Evolutionary conservation across 2,888 invertebrate species (phyloP), one percentile per base, ranked within the genome.

Genomic region (Cataglyphis altisquamis): DNA sequence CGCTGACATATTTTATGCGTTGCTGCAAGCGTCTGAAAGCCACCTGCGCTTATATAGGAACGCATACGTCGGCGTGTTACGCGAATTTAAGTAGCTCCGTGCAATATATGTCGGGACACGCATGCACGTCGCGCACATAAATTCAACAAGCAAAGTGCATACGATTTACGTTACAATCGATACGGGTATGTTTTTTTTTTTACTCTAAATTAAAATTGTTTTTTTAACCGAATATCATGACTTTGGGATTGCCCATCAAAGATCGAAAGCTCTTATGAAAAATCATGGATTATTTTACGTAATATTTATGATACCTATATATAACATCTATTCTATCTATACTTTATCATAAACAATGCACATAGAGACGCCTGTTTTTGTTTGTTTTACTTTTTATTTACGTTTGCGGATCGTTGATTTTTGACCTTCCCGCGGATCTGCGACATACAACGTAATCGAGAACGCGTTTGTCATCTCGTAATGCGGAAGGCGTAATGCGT

Each of bases 31-130:
- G 85, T 82, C 89, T 86, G 63, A 78, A 77, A 90, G 90, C 90
- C 92, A 92, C 92, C 92, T 92, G 92, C 85, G 41, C 78, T 84
- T 81, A 84, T 86, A 90, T 36, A 36, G 32, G 0, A 90, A 57
- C n/a, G 91, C 91, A 91, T 91, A 92, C 91, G 86, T 88, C 89
- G 92, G 92, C 91, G 74, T 82, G 68, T 90, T 89, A 82, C 84
- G 45, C 41, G 88, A 91, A 93, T 92, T 92, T 92, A 91, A 92
- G 90, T 92, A 91, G 87, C 77, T 86, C 86, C 82, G 85, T 85
- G 82, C 77, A 52, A 41, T 55, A 67, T 55, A 67, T n/a, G 55
- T 67, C 66, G 29, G 32, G 48, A 6, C 48, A 21, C 32, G n/a
- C 29, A 3, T 32, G 18, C 18, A 8, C 9, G 32, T 18, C 63